Conservation (phyloP, 2,888 invertebrate species). For the Diplazon laetatorius region DNA sequence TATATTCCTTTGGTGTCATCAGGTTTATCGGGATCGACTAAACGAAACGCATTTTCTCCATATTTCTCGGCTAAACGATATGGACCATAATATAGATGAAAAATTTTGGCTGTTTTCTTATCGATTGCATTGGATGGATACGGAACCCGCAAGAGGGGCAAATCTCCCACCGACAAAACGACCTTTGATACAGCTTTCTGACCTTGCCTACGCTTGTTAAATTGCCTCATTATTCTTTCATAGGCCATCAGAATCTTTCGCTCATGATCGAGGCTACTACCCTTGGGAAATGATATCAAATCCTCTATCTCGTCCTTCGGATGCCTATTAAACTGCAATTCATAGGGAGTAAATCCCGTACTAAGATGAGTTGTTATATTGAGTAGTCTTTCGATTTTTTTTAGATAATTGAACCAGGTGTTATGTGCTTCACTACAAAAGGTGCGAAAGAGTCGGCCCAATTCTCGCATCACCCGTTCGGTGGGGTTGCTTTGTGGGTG, state of each 20-base stretch:
- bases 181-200: neutral
- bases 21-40: neutral
- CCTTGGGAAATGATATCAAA: slow-evolving; percentile 19
- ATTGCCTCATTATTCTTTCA: neutral
- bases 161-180: neutral
- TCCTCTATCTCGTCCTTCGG: neutral
- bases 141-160: slow-evolving; percentile 16
- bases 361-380: slow-evolving; percentile 42
- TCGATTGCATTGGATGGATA: too few species aligned
- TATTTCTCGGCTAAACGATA: too few species aligned
- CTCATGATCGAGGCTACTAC: neutral
- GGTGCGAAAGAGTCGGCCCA: slow-evolving; percentile 21
- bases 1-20: slow-evolving; percentile 12
- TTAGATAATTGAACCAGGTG: neutral
- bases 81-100: too few species aligned
- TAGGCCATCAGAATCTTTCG: slow-evolving; percentile 12
- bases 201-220: neutral
- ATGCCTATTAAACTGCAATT: slow-evolving; percentile 18
- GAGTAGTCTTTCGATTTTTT: neutral
- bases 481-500: slow-evolving; percentile 47
- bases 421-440: slow-evolving; percentile 12
- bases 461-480: slow-evolving; percentile 37
- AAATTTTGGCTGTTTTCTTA: too few species aligned
- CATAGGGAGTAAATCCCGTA: slow-evolving; percentile 19
- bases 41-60: slow-evolving; percentile 34